These are phyloP conservation scores for Agrotis clavis DNA, from an alignment of 2,888 invertebrate species.

Conservation along the genomic window DNA sequence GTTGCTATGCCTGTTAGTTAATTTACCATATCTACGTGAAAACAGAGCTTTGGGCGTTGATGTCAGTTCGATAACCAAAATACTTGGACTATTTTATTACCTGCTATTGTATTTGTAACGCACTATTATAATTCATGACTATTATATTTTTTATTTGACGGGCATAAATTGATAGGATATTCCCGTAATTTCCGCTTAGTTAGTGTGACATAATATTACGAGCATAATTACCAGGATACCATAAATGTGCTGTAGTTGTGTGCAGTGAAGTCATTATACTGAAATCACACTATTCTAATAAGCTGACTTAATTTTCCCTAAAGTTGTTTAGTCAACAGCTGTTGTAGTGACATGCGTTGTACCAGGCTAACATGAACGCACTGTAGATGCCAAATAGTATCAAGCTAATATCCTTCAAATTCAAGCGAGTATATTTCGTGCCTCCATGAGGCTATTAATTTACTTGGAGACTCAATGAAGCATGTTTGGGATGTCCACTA, in stretches of 20 bases:
- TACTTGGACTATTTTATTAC: no score
- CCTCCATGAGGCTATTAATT: neutral
- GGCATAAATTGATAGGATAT: slow-evolving; percentile 3
- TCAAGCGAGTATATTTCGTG: neutral
- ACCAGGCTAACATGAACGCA: slow-evolving; percentile 26
- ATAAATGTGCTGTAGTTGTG: slow-evolving; percentile 8
- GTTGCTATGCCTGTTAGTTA: no score
- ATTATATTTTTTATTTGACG: no score
- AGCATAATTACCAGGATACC: slow-evolving; percentile 27
- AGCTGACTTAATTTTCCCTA: slow-evolving; percentile 6
- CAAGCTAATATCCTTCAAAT: no score
- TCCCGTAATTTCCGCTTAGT: slow-evolving; percentile 14
- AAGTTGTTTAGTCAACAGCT: slow-evolving; percentile 2
- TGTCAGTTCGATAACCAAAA: no score
- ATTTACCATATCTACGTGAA: no score
- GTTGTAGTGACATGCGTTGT: slow-evolving; percentile 14
- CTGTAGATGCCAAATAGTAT: neutral
- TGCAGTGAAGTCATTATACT: slow-evolving; percentile 18
- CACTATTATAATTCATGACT: no score
- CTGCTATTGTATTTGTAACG: no score
- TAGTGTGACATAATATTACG: slow-evolving; percentile 8
- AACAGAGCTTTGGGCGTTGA: no score
- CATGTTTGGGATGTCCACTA: neutral
- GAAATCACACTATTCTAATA: neutral
- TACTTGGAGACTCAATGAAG: no score